Evolutionary conservation across 2,113 vertebrate species (phyloP), one percentile per base, ranked within the genome.

Genomic region (Indicator indicator): DNA sequence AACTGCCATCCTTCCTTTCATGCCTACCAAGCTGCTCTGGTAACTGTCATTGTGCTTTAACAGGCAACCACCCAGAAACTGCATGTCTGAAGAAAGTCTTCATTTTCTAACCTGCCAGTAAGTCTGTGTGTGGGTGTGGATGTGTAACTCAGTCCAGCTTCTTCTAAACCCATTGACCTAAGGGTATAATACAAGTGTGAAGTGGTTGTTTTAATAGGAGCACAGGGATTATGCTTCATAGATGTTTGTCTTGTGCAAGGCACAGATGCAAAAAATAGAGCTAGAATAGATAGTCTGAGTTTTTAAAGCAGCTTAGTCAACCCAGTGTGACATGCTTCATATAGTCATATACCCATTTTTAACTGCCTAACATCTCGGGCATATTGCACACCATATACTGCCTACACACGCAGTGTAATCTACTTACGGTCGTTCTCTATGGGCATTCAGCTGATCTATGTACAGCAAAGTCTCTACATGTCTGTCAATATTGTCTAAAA

Each of bases 11-110:
- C 67, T 72, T 33, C n/a, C n/a, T 93, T 80, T 74, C 14, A 7
- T 70, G 59, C 36, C 58, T 60, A 21, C 18, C 59, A 60, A 23
- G 24, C 54, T 87, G 63, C 48, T 68, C 54, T 72, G 38, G 13
- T 42, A 64, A 38, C 17, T 27, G 20, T 55, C 59, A 23, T 23
- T 0, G 0, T 44, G 69, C 32, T 74, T 55, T 48, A 59, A 38
- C 30, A 65, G 74, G 67, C 32, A 84, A 10, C 42, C 33, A 28
- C 38, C 50, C 44, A 33, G 83, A 52, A 94, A 21, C 38, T 60
- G 79, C 62, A 88, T 32, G 10, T 36, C 18, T 54, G 17, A 26
- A 36, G 48, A 70, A 83, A 23, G 48, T 69, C 12, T 33, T 3
- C 12, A 9, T 40, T 64, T 63, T 23, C 40, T 24, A 24, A 23